Evolutionary conservation across 2,888 invertebrate genomes (phyloP), one percentile per base, ranked within the genome.

Genomic region (Drosophila formosana): DNA sequence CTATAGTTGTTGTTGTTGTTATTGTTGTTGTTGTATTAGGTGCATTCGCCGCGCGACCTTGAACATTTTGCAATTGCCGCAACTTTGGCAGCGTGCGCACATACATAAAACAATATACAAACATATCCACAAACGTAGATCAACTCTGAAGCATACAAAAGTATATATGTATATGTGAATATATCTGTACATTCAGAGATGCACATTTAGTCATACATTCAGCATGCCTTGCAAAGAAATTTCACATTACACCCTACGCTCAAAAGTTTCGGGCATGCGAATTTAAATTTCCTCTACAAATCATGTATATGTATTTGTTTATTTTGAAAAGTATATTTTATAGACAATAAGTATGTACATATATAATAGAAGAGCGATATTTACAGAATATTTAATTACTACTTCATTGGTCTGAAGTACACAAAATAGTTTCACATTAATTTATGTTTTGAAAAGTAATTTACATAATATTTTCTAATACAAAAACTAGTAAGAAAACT

Each of bases 11-110:
- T 18, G 18, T n/a, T n/a, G n/a, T n/a, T 58, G 41, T 69, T 71
- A 51, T 55, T 75, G 68, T 47, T 63, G 62, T 57, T 61, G 70
- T 63, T 64, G 57, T 41, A 56, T 55, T 85, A 73, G 78, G 82
- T 82, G 82, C 82, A 82, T 82, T 80, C 73, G 85, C 82, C 80
- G 82, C 67, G 50, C 74, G 82, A 85, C 83, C 87, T 83, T 83
- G 84, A 87, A 69, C 73, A 73, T 78, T 69, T 75, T 70, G 72
- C 84, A 80, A 78, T 84, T 83, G 82, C 60, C 73, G 53, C 75
- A 61, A 61, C 71, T 63, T 74, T 78, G 72, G 75, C 86, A 79
- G 64, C 73, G 66, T 83, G 78, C 77, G 79, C 83, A 83, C 77
- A 78, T 18, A 18, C 18, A 18, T 80, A 64, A 72, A 80, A 71